These are phyloP conservation scores for Timema cristinae DNA, from an alignment of 2,888 invertebrate genomes.

Conservation along the genomic window DNA sequence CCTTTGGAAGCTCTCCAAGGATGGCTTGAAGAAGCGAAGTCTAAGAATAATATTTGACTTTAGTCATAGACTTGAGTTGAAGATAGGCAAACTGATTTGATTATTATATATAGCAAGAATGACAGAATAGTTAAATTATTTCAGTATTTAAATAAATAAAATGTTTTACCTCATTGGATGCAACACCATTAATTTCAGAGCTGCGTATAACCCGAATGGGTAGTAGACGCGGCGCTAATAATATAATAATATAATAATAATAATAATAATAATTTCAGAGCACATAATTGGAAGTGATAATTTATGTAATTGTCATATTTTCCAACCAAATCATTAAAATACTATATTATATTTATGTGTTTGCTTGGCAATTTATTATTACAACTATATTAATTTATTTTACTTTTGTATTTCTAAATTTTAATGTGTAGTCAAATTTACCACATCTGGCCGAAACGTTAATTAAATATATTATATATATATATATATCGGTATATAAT, in stretches of 20 bases:
- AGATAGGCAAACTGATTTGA: not conserved
- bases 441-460: not conserved
- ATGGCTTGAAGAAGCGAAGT: conserved; percentile 68
- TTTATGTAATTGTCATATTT: too few species aligned
- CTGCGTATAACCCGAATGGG: too few species aligned
- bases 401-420: not conserved
- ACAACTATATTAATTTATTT: too few species aligned
- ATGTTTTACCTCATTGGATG: not conserved
- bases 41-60: conserved; percentile 46
- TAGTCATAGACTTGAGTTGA: conserved; percentile 11
- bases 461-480: not conserved
- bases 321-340: too few species aligned
- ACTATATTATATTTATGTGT: too few species aligned
- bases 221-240: too few species aligned
- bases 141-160: not conserved
- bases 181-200: too few species aligned
- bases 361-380: too few species aligned
- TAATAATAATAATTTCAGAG: too few species aligned
- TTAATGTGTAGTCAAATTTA: not conserved
- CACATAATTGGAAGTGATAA: too few species aligned
- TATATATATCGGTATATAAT: not conserved
- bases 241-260: too few species aligned
- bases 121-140: not conserved
- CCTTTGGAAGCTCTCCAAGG: conserved; percentile 68
- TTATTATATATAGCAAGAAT: not conserved